Percentiles rank a stretch among this genome's conserved stretches.
Evolutionary conservation across 2,113 vertebrate species (phyloP).

Genomic region (Peromyscus polionotus): DNA sequence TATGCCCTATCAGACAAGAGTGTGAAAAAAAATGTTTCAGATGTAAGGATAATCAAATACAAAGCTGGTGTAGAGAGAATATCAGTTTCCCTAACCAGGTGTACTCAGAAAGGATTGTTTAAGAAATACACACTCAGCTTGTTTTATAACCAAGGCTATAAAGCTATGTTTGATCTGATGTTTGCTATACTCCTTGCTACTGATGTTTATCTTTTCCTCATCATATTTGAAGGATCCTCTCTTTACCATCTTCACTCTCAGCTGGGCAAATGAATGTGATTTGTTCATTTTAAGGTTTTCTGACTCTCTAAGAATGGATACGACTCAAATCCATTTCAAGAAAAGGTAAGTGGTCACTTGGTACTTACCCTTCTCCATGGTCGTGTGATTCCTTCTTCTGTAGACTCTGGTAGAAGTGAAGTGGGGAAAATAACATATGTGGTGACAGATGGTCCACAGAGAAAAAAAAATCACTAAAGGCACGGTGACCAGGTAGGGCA

Average conservation of each 20-base stretch:
- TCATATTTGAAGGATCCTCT: background rate
- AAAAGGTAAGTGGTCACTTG: fast-evolving
- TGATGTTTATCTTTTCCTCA: background rate
- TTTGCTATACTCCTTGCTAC: background rate
- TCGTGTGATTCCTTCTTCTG: background rate
- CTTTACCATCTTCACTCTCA: background rate
- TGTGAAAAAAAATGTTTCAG: background rate
- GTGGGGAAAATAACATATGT: fast-evolving
- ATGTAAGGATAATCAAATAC: background rate
- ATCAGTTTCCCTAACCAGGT: background rate
- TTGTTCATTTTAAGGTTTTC: background rate
- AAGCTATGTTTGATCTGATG: background rate
- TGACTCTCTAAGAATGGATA: background rate
- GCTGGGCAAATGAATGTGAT: background rate
- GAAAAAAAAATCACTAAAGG: background rate
- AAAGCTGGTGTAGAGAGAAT: background rate
- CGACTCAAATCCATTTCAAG: background rate
- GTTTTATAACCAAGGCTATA: background rate
- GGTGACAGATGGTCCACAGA: fast-evolving
- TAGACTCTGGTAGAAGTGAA: fast-evolving
- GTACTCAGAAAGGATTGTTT: background rate
- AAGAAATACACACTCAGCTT: background rate
- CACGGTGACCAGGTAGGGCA: background rate
- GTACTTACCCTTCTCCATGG: no score
- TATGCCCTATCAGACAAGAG: background rate